Base-by-base conservation (phyloP, 2,888 invertebrate species). In the Cylindroiulus punctatus region DNA sequence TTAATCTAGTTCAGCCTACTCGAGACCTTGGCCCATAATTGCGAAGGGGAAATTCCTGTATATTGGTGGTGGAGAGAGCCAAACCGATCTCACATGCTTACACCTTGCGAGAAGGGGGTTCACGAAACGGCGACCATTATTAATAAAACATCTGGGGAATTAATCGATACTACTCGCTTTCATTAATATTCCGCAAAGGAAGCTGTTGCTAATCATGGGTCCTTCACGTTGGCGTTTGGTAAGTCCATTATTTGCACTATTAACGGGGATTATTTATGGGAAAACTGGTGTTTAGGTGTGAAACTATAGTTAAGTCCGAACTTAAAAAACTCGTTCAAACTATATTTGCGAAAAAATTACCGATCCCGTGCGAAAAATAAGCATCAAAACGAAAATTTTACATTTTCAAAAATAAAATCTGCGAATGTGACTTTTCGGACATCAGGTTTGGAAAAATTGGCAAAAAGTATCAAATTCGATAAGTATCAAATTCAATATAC, bases 1-100 rank as follows among this genome's bases (percentile, higher is more conserved):
- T 36, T 81, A 36, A 81, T 81, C 81, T 81, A 81, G 81, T 81
- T 81, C 81, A 81, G 81, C 81, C 81, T 81, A 81, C 81, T 81
- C 81, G 26, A 81, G 81, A 81, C 81, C 81, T 81, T 81, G 81
- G 81, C 81, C 81, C 81, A 81, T 81, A 81, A 81, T 81, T 81
- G 30, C 36, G 81, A 81, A 81, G 81, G 81, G 81, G 81, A 81
- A 81, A 81, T 81, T 81, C 81, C 81, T 81, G 81, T 32, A 81
- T 81, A 81, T 81, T 81, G 81, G 30, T 81, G 81, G 30, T 81
- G 81, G 81, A 32, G 17, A 81, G 14, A 81, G 36, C 5, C 36
- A 30, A 81, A 81, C 10, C 81, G 30, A 36, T 81, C 36, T 81
- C 81, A 81, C 26, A 81, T 22, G 30, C 32, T 81, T 81, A 81